Conservation (phyloP, 2,888 invertebrate genomes). For the Andrena minutula region DNA sequence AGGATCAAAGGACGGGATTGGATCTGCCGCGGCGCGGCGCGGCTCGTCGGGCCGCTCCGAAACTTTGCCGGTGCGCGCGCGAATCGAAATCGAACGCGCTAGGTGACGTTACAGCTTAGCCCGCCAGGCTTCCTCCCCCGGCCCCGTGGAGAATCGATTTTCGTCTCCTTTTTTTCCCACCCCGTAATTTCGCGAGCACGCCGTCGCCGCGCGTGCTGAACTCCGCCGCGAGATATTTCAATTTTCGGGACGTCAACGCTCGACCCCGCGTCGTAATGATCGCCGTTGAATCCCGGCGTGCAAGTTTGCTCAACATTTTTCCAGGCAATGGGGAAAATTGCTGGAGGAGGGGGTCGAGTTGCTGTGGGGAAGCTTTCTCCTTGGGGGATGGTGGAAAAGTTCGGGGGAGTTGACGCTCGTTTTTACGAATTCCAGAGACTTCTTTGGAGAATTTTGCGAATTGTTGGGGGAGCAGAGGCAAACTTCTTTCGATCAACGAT, state of each 20-base stretch:
- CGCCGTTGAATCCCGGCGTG: not conserved
- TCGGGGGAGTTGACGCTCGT: not conserved
- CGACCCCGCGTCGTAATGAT: not conserved
- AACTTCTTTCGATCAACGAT: too few relatives aligned
- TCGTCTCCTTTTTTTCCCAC: not conserved
- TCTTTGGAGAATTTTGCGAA: too few relatives aligned
- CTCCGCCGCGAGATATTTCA: constrained; percentile 15
- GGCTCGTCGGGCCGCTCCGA: constrained; percentile 20
- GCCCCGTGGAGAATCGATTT: not conserved
- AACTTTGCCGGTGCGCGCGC: constrained; percentile 53
- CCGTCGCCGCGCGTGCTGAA: not conserved
- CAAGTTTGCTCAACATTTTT: constrained; percentile 4
- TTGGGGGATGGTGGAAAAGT: not conserved
- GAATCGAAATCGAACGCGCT: constrained; percentile 60
- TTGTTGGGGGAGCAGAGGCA: too few relatives aligned
- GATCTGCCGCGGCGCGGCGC: constrained; percentile 64
- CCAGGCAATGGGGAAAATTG: not conserved
- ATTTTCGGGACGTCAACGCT: constrained; percentile 25
- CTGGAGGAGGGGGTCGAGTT: not conserved
- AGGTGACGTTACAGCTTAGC: constrained; percentile 39
- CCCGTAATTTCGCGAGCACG: not conserved
- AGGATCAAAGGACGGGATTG: constrained; percentile 77
- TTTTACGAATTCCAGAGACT: too few relatives aligned
- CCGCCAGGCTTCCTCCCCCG: not conserved
- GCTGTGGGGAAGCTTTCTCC: not conserved